Evolutionary conservation across 2,888 invertebrate species (phyloP), one percentile per base, ranked within the genome.

Genomic region (Andrena hattorfiana): DNA sequence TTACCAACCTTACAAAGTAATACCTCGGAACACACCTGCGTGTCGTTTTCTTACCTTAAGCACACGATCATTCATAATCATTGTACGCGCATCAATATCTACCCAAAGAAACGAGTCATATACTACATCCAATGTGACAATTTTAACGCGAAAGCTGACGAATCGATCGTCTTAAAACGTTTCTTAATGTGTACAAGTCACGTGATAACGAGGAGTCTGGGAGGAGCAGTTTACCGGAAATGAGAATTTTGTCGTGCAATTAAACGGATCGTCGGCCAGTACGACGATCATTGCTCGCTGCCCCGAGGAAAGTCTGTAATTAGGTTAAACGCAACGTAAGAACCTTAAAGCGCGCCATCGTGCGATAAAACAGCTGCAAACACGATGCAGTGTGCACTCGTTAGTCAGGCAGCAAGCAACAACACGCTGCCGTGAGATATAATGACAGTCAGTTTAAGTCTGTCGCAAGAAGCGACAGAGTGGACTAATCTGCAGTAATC

Each of bases 241-340:
- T 26, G 49, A 67, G 54, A n/a, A 72, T 62, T 80, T 74, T 70
- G 35, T 63, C 60, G 23, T n/a, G 35, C 66, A 68, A 62, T 84
- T 72, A 77, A 83, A 77, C 68, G 56, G 70, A 75, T 73, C 71
- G 49, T 78, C 63, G 28, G 60, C 30, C 48, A 60, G n/a, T 59
- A 51, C 23, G 72, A 10, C 28, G 70, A 28, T 49, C n/a, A 20
- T 26, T 23, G 13, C 16, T 42, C 30, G 51, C 20, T 20, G 56
- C 56, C 56, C 28, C 64, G 48, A 54, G 67, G 81, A 79, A 84
- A 83, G 77, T 69, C 63, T 56, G 79, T 77, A 87, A 87, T 82
- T 85, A 77, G 87, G 82, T 87, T 85, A 85, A 87, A 83, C 62
- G 70, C 69, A 67, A 68, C 84, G 76, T 80, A 85, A 85, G 71